Evolutionary conservation across 2,888 invertebrate species (phyloP).

Genomic region (Drosophila putrida): DNA sequence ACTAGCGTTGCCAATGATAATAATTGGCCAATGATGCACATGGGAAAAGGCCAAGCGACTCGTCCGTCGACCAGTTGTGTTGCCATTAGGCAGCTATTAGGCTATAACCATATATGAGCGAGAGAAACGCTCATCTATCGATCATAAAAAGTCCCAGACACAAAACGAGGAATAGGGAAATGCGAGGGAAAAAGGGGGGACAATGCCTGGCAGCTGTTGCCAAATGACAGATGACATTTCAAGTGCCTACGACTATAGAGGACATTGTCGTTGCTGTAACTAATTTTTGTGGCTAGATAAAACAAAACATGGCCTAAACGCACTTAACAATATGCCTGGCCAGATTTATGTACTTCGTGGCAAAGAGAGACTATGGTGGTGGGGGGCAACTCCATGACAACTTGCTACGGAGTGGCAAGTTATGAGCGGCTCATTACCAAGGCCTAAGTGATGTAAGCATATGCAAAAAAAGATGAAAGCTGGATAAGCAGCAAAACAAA

Average conservation of each 20-base stretch:
- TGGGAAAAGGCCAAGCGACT: slow-evolving; percentile 68
- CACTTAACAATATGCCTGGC: slow-evolving; percentile 36
- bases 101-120: slow-evolving; percentile 68
- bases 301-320: slow-evolving; percentile 35
- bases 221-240: slow-evolving; percentile 78
- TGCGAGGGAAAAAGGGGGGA: not conserved
- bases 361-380: not conserved
- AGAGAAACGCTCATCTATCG: slow-evolving; percentile 50
- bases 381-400: slow-evolving; percentile 20
- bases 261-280: slow-evolving; percentile 60
- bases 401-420: slow-evolving; percentile 18
- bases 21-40: slow-evolving; percentile 78
- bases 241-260: slow-evolving; percentile 48
- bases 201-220: slow-evolving; percentile 55
- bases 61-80: slow-evolving; percentile 38
- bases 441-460: slow-evolving; percentile 61
- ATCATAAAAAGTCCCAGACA: slow-evolving; percentile 54
- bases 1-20: slow-evolving; percentile 48
- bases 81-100: slow-evolving; percentile 75
- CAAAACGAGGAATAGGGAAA: not conserved
- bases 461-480: slow-evolving; percentile 46
- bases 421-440: slow-evolving; percentile 67
- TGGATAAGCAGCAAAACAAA: slow-evolving; percentile 29
- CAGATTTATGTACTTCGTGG: slow-evolving; percentile 51
- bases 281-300: slow-evolving; percentile 64